Conservation (phyloP, 2,113 vertebrate species). For the Otis tarda region DNA sequence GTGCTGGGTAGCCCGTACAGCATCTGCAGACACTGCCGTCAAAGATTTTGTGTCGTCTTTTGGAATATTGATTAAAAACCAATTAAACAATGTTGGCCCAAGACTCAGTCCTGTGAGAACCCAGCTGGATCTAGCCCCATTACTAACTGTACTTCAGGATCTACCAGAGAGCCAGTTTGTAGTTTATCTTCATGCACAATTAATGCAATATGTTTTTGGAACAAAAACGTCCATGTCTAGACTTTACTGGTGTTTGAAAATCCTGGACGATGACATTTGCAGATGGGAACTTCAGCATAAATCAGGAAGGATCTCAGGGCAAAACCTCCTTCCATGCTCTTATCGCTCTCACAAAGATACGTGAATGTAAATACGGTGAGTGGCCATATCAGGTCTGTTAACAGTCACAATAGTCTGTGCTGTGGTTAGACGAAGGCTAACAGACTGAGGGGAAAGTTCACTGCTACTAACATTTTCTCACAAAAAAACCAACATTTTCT, state of each 20-base stretch:
- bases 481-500: neutral
- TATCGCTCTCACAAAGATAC: rapidly evolving
- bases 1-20: neutral
- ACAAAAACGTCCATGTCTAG: neutral
- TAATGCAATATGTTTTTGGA: neutral
- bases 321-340: neutral
- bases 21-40: rapidly evolving
- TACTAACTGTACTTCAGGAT: neutral
- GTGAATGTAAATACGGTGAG: rapidly evolving
- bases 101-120: neutral
- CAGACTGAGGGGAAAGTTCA: neutral
- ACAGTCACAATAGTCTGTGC: neutral
- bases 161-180: neutral
- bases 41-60: neutral
- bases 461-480: neutral
- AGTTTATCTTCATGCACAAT: neutral
- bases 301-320: neutral
- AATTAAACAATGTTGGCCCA: neutral
- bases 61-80: neutral
- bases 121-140: neutral
- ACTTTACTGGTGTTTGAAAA: neutral
- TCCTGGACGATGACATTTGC: neutral
- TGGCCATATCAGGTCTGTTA: neutral
- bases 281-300: neutral
- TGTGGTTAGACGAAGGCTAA: neutral